Conservation (phyloP, 2,888 invertebrate species). For the Uropetala carovei region DNA sequence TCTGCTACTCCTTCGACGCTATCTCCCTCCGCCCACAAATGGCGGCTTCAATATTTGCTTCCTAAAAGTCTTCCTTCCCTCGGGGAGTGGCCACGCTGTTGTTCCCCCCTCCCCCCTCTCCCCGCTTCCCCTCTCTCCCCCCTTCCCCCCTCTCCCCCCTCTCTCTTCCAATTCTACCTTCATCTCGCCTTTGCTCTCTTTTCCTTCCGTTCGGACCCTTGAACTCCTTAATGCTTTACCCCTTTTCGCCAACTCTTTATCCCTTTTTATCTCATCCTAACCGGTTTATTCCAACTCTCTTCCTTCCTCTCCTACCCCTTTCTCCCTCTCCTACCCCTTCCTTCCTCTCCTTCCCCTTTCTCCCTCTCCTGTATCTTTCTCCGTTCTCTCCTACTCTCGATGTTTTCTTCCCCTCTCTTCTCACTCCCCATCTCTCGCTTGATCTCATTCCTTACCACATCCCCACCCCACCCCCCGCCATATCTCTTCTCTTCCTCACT, state of each 20-base stretch:
- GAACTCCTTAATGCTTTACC: too few relatives aligned
- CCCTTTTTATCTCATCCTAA: too few relatives aligned
- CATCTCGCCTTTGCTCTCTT: background rate
- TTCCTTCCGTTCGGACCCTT: background rate
- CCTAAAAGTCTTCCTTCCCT: background rate
- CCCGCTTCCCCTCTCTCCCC: background rate
- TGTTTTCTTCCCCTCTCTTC: too few relatives aligned
- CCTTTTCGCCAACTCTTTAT: too few relatives aligned
- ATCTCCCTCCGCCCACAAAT: background rate
- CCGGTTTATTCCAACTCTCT: too few relatives aligned
- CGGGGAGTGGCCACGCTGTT: background rate
- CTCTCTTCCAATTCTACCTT: background rate
- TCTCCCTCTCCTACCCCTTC: too few relatives aligned
- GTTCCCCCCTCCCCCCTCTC: background rate
- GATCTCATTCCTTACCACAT: too few relatives aligned
- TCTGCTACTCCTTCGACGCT: background rate
- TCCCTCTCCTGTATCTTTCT: too few relatives aligned
- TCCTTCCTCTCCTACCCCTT: too few relatives aligned
- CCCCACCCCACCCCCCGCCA: background rate
- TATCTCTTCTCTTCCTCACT: background rate
- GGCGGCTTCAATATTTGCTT: conserved; percentile 17
- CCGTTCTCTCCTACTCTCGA: too few relatives aligned
- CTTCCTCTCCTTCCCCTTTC: too few relatives aligned
- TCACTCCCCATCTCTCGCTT: background rate
- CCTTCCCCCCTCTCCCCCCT: background rate